Base-by-base conservation (phyloP, 2,888 invertebrate species). In the Pachliopta kotzebuea region DNA sequence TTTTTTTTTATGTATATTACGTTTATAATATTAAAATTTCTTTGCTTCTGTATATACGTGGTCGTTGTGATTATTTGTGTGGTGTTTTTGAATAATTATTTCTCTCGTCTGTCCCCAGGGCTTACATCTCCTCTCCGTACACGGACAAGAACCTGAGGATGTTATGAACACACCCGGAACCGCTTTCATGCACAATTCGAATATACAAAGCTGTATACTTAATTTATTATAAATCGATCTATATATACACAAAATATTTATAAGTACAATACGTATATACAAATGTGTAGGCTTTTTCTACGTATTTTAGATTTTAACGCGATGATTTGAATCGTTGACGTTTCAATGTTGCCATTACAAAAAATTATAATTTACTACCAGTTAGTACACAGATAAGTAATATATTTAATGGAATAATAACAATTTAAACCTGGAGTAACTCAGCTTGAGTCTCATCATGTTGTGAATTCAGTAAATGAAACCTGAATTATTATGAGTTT, bases 51-150 rank as follows among this genome's bases (percentile, higher is more conserved):
- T 31, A 31, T 31, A 31, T 8, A 31, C 11, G 31, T 31, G 8
- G 31, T 26, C 26, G 11, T 8, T 11, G 31, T 31, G 31, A 11
- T 31, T 4, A 11, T 14, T 14, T 37, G 11, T 14, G 14, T 37
- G 37, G 14, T 37, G 11, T 0, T 37, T 14, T 37, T 37, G 14
- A 37, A n/a, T n/a, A n/a, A 37, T 37, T 2, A 14, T 1, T 14
- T 37, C 37, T 37, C 37, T 37, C 37, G 68, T 76, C 70, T 76
- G 72, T 76, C 76, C 92, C 45, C 93, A 94, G 94, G 84, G 92
- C 93, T 72, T 94, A 94, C 92, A 94, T 94, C 84, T 92, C 93
- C 77, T 94, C 94, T 76, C 94, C 94, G 67, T 93, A 92, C 83
- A 92, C 93, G 68, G 94, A 94, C 86, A 94, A 93, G 83, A 94